Percentiles rank a stretch among this genome's conserved stretches.
Evolutionary conservation across 2,888 invertebrate genomes (phyloP).

Genomic region (Andrena marginata): DNA sequence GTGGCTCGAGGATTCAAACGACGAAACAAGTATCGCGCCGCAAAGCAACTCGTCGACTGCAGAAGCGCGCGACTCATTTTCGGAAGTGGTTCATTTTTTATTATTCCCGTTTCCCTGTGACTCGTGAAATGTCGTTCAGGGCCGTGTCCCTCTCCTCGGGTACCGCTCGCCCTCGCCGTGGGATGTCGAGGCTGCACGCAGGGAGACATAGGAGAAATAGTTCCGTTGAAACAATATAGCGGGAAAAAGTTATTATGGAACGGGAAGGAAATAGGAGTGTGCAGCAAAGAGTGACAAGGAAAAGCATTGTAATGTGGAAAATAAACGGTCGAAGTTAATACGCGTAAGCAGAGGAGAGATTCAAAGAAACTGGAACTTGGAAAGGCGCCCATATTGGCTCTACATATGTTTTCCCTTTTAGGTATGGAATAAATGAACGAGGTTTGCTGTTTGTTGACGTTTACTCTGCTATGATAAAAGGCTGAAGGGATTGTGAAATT

Average conservation of each 20-base stretch:
- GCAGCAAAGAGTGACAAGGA: background rate
- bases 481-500: too few relatives aligned
- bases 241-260: background rate
- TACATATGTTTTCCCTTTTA: background rate
- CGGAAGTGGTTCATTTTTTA: constrained; percentile 75
- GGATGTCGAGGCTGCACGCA: background rate
- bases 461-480: too few relatives aligned
- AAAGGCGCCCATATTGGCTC: background rate
- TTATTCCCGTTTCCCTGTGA: constrained; percentile 58
- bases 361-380: background rate
- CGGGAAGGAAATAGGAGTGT: background rate
- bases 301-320: background rate
- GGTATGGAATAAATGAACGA: background rate
- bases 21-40: constrained; percentile 69
- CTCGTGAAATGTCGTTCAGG: constrained; percentile 51
- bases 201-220: background rate
- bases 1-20: constrained; percentile 60
- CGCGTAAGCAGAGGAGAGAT: background rate
- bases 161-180: background rate
- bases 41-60: constrained; percentile 64
- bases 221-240: background rate
- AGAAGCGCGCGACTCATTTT: constrained; percentile 72
- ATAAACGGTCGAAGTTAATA: constrained; percentile 8
- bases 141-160: constrained; percentile 25
- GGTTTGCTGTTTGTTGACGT: background rate